Percentiles rank a stretch among this genome's conserved stretches.
Evolutionary conservation across 2,113 vertebrate species (phyloP).

Genomic region (Pao palembangensis): DNA sequence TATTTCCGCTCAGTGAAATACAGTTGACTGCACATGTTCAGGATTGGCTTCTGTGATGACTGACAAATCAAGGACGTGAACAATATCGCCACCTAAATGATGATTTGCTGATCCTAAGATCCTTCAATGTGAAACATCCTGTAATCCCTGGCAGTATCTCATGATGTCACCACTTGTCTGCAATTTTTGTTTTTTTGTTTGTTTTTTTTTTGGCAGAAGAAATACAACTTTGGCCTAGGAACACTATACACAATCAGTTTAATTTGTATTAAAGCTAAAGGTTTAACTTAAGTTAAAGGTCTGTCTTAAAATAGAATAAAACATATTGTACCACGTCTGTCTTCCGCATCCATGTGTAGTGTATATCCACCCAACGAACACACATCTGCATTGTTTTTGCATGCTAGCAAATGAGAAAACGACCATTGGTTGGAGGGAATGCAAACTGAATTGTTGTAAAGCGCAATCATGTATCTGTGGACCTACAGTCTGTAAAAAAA

Average conservation of each 20-base stretch:
- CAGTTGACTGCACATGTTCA: no score
- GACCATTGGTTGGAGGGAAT: constrained; percentile 6
- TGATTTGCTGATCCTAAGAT: background rate
- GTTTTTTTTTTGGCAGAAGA: constrained; percentile 21
- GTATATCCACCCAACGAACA: no score
- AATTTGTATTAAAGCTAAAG: constrained; percentile 25
- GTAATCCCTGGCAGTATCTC: constrained; percentile 7
- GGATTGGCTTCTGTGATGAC: no score
- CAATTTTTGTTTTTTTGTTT: constrained; percentile 1
- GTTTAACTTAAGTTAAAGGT: constrained; percentile 34
- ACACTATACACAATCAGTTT: constrained; percentile 30
- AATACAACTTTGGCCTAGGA: constrained; percentile 30
- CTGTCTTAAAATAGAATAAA: constrained; percentile 48
- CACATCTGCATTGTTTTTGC: constrained; percentile 37
- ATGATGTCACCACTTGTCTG: constrained; percentile 30
- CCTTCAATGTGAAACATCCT: background rate
- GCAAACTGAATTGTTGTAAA: background rate
- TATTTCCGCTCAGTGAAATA: no score
- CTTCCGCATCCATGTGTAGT: constrained; percentile 1
- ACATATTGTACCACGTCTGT: constrained; percentile 53
- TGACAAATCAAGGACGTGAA: no score
- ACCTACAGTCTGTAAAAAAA: no score
- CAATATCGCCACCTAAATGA: background rate
- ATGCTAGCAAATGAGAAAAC: constrained; percentile 7
- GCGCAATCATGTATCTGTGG: background rate